Conservation (phyloP, 2,797 vertebrate species). For the Sparus aurata region DNA sequence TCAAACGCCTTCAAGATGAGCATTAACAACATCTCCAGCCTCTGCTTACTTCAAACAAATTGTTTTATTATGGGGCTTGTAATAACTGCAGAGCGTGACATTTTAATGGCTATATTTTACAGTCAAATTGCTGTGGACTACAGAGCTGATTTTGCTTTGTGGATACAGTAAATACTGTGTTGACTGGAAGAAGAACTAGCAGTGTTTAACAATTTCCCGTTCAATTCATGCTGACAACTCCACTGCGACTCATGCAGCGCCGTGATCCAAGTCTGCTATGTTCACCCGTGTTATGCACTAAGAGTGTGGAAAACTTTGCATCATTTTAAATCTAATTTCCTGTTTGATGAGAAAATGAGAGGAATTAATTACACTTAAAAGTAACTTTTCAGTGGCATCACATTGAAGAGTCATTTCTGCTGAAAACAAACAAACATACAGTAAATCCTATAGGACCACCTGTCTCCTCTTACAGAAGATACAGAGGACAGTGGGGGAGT, state of each 20-base stretch:
- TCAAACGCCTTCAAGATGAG: slow-evolving; percentile 43
- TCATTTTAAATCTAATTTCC: slow-evolving; percentile 46
- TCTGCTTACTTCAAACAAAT: slow-evolving; percentile 48
- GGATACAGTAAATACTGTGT: slow-evolving; percentile 36
- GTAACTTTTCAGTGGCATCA: slow-evolving; percentile 42
- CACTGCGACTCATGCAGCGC: slow-evolving; percentile 12
- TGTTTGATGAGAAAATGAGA: slow-evolving; percentile 53
- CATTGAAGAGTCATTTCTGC: slow-evolving; percentile 65
- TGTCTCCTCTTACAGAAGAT: slow-evolving; percentile 78
- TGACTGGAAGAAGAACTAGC: slow-evolving; percentile 36
- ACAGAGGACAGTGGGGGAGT: slow-evolving; percentile 67
- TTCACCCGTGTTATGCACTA: slow-evolving; percentile 48
- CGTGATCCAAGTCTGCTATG: slow-evolving; percentile 51
- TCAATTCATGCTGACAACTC: slow-evolving; percentile 14
- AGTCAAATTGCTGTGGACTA: slow-evolving; percentile 39
- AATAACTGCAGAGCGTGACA: slow-evolving; percentile 44
- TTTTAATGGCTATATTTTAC: slow-evolving; percentile 51
- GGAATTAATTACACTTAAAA: slow-evolving; percentile 47
- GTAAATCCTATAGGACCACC: slow-evolving; percentile 59
- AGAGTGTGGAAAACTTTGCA: slow-evolving; percentile 29
- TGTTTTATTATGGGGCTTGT: slow-evolving; percentile 55
- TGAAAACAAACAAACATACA: slow-evolving; percentile 66
- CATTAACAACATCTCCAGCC: slow-evolving; percentile 43
- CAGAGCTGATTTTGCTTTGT: slow-evolving; percentile 26
- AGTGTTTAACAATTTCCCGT: slow-evolving; percentile 28